Evolutionary conservation across 2,797 vertebrate species (phyloP).

Genomic region (Sebastes hopkinsi): DNA sequence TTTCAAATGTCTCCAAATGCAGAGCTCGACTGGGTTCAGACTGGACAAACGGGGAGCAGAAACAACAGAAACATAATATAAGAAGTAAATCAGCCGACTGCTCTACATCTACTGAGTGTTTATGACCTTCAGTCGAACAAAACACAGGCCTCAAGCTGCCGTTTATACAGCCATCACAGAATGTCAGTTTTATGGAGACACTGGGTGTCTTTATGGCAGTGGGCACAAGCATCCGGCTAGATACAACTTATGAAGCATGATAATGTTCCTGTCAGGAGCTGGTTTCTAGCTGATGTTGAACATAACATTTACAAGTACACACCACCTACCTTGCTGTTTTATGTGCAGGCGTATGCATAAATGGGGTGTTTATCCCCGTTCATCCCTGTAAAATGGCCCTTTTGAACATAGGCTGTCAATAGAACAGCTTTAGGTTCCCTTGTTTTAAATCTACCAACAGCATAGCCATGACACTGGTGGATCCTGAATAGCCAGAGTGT

Average conservation of each 20-base stretch:
- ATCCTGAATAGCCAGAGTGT: neutral
- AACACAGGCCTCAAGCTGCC: neutral
- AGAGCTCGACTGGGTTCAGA: neutral
- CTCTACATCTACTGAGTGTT: neutral
- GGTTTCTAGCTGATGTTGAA: neutral
- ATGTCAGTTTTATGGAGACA: conserved; percentile 11
- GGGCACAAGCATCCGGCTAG: neutral
- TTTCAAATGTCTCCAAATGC: neutral
- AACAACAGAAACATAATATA: neutral
- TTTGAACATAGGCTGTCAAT: neutral
- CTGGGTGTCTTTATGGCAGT: conserved; percentile 1
- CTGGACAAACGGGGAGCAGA: neutral
- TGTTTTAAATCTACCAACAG: neutral
- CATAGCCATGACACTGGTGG: neutral
- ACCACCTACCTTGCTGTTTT: neutral
- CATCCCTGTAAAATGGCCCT: neutral
- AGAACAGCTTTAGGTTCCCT: neutral
- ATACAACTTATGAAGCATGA: conserved; percentile 10
- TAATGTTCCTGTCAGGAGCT: conserved; percentile 2
- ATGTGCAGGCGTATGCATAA: neutral
- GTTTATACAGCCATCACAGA: neutral
- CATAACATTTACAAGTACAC: neutral
- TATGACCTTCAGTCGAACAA: neutral
- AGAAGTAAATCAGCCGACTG: conserved; percentile 1
- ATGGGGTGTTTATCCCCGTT: neutral